Evolutionary conservation across 2,113 vertebrate species (phyloP), one percentile per base, ranked within the genome.

Genomic region (Tretioscincus oriximinensis): DNA sequence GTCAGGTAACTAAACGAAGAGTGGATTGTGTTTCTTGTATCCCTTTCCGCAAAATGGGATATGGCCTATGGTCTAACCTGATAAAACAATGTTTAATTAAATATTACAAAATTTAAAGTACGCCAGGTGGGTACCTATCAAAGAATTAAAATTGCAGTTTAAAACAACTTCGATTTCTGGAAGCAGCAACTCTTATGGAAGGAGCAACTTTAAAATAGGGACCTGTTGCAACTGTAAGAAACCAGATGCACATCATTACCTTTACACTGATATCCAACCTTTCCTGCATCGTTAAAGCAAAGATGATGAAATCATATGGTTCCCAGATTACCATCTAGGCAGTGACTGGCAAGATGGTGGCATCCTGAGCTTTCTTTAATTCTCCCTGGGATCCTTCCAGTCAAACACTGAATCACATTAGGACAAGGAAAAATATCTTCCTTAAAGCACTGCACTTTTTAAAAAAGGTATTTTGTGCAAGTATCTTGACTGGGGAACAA

Each of bases 1-100:
- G 87, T 94, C 90, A 98, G 97, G 98, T 98, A 93, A 87, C 35
- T 28, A 5, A 31, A 64, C 20, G 51, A 41, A 75, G 10, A 8
- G 26, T 10, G 2, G 41, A 61, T 66, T 2, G 31, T 67, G 1
- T 29, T 64, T 69, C 54, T 1, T 66, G n/a, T 22, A 41, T 49
- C 73, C 41, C 78, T 9, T 71, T 1, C 72, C 85, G 78, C 21
- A 18, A 29, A 29, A 14, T 47, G 65, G 66, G 54, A 51, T 26
- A 35, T 21, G 24, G 51, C 35, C 7, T 2, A n/a, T 75, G 45
- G 49, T 1, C 9, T 18, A 2, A 41, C 21, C 12, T 9, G 49
- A 26, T 29, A 60, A 35, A 24, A 74, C 20, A 20, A 60, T 1
- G 51, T 21, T 67, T 54, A 54, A 24, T 10, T 21, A 29, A 35